phyloP scores from a whole-genome alignment of 2,888 invertebrate species.

The Charanyca ferruginea region DNA sequence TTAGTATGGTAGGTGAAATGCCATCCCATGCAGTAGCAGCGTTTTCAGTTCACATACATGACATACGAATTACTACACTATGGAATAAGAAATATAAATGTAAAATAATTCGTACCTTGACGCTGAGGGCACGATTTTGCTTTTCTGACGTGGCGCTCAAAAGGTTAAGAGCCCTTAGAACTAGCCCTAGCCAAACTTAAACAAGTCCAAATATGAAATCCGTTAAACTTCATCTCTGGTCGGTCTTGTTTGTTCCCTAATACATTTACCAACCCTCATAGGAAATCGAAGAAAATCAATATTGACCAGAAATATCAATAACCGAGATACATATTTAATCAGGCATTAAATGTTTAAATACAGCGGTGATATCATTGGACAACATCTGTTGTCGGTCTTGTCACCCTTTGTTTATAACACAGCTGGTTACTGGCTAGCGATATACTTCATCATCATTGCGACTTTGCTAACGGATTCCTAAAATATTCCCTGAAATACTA shows the following conservation, averaged over 20 bases:
- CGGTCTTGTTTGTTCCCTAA: neutral
- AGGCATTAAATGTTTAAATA: slow-evolving; percentile 25
- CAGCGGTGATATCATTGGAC: slow-evolving; percentile 6
- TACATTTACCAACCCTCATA: slow-evolving; percentile 3
- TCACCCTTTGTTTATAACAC: slow-evolving; percentile 24
- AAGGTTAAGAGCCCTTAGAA: no score
- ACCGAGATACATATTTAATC: slow-evolving; percentile 39
- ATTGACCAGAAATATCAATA: slow-evolving; percentile 41
- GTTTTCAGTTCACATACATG: no score
- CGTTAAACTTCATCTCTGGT: neutral
- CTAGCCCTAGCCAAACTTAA: neutral
- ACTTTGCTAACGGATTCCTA: slow-evolving; percentile 33
- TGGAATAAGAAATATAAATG: no score
- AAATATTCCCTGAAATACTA: slow-evolving; percentile 39
- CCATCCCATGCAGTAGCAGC: no score
- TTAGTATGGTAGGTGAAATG: no score
- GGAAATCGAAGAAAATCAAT: slow-evolving; percentile 34
- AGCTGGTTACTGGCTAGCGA: slow-evolving; percentile 24
- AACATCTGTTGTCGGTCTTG: slow-evolving; percentile 13
- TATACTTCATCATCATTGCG: no score
- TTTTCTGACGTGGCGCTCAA: no score
- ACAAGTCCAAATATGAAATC: neutral
- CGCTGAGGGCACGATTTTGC: no score
- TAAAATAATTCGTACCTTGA: no score
- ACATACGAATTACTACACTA: no score